These are phyloP conservation scores for Tiaroga cobitis DNA, from an alignment of 2,797 vertebrate genomes.

Conservation along the genomic window DNA sequence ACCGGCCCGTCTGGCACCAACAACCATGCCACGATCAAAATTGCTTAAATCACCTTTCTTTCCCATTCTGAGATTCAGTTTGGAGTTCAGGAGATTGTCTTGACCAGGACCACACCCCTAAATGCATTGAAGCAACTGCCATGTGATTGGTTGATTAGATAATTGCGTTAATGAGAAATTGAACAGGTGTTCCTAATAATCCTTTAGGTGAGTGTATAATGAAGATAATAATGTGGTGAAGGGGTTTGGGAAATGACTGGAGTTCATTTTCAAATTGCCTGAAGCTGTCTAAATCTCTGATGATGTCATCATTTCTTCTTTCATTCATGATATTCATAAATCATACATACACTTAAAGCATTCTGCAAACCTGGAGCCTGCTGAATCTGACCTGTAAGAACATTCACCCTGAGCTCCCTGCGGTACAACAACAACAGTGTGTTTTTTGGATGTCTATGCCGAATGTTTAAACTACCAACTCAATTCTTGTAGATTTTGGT, in stretches of 20 bases:
- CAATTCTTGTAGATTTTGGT: conserved; percentile 6
- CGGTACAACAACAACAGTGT: conserved; percentile 17
- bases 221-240: not conserved
- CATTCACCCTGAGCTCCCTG: conserved; percentile 2
- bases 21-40: too few relatives aligned
- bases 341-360: not conserved
- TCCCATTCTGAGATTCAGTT: too few relatives aligned
- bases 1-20: too few relatives aligned
- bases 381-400: conserved; percentile 12
- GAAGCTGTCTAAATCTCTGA: not conserved
- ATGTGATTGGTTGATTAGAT: too few relatives aligned
- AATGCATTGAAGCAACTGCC: too few relatives aligned
- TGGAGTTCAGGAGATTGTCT: too few relatives aligned
- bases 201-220: too few relatives aligned
- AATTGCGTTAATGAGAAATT: too few relatives aligned
- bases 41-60: too few relatives aligned
- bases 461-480: not conserved
- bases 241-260: not conserved
- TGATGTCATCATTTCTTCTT: not conserved
- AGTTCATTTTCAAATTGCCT: not conserved
- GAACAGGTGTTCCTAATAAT: too few relatives aligned
- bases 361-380: not conserved
- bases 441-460: not conserved
- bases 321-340: not conserved
- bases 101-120: too few relatives aligned